Conservation (phyloP, 2,888 invertebrate genomes). For the Schizaphis graminum region DNA sequence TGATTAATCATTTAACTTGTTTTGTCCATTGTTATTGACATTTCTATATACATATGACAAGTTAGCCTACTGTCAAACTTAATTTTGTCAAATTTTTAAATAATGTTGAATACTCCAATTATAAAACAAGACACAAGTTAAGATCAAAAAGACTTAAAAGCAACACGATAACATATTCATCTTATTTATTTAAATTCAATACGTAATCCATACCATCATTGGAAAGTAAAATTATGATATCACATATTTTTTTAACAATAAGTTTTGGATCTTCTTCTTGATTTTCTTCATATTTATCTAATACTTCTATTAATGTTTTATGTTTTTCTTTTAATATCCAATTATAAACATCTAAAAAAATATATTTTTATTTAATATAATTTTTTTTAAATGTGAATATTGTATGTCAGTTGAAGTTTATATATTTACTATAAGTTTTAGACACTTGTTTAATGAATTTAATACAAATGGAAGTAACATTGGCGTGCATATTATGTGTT, state of each 20-base stretch:
- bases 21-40: neutral
- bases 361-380: neutral
- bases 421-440: conserved; percentile 47
- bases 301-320: conserved; percentile 34
- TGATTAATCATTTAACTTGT: neutral
- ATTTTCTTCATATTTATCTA: conserved; percentile 59
- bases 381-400: neutral
- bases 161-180: neutral
- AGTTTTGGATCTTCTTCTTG: conserved; percentile 35
- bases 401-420: neutral
- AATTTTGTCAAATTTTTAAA: neutral
- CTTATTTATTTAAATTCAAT: neutral
- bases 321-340: conserved; percentile 58
- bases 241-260: conserved; percentile 58
- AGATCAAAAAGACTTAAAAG: neutral
- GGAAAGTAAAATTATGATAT: conserved; percentile 51
- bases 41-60: neutral
- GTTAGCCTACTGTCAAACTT: neutral
- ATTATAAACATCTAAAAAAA: conserved; percentile 36
- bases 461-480: conserved; percentile 41
- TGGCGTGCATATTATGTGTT: neutral
- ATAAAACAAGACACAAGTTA: neutral
- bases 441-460: conserved; percentile 63
- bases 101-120: neutral
- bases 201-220: conserved; percentile 47